Conservation (phyloP, 2,888 invertebrate species). For the Aquatica leii region DNA sequence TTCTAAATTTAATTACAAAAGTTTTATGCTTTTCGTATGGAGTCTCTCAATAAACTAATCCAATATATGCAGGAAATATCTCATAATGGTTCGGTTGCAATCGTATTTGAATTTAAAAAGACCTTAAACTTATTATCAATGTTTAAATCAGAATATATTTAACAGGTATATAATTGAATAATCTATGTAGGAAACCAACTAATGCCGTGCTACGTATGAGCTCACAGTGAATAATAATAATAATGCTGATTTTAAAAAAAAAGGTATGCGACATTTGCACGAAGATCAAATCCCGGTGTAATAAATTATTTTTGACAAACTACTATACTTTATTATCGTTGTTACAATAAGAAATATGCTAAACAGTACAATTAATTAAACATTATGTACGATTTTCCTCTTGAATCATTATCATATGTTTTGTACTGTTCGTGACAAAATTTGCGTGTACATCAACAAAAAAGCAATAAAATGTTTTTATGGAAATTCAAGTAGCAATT, state of each 20-base stretch:
- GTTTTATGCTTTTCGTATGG: background rate
- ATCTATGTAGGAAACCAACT: conserved; percentile 49
- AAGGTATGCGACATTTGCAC: conserved; percentile 44
- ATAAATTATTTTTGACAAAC: conserved; percentile 35
- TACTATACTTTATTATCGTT: conserved; percentile 3
- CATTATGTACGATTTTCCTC: background rate
- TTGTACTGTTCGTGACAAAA: conserved; percentile 24
- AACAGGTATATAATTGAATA: conserved; percentile 47
- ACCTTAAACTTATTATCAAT: background rate
- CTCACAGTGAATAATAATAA: conserved; percentile 47
- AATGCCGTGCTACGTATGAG: conserved; percentile 47
- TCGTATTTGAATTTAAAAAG: too few relatives aligned
- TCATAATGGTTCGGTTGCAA: background rate
- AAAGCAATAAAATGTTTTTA: conserved; percentile 3
- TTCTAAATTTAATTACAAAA: conserved; percentile 13
- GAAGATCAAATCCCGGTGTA: conserved; percentile 34
- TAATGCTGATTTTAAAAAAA: conserved; percentile 42
- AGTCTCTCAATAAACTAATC: conserved; percentile 3
- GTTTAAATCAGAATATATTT: conserved; percentile 35
- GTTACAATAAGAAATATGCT: conserved; percentile 1
- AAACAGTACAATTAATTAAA: conserved; percentile 8
- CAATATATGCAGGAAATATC: background rate
- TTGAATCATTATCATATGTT: background rate
- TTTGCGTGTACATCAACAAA: conserved; percentile 31
- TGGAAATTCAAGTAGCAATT: conserved; percentile 25